Evolutionary conservation across 2,797 vertebrate species (phyloP).

Genomic region (Cyclopterus lumpus): DNA sequence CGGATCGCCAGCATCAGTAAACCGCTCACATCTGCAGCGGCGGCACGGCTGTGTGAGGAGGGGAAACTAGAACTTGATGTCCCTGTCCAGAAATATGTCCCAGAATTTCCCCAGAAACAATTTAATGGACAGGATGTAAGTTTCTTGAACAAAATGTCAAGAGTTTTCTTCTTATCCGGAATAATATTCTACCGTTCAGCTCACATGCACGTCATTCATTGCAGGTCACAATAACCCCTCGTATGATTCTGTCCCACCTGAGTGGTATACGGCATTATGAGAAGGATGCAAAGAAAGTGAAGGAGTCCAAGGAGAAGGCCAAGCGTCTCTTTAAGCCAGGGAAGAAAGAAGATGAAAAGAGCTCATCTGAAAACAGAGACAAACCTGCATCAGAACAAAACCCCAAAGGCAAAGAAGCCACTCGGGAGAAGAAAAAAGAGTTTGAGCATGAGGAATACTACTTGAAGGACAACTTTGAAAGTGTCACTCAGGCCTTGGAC

Average conservation of each 20-base stretch:
- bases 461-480: conserved; percentile 92
- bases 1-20: conserved; percentile 98
- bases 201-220: conserved; percentile 11
- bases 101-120: conserved; percentile 94
- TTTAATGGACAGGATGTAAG: conserved; percentile 93
- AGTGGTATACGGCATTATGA: conserved; percentile 99
- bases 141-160: conserved; percentile 4
- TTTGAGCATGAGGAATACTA: conserved; percentile 95
- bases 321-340: conserved; percentile 83
- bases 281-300: conserved; percentile 92
- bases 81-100: conserved; percentile 94
- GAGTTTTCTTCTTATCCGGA: background rate
- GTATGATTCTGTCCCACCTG: conserved; percentile 93
- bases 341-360: conserved; percentile 69
- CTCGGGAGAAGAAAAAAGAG: conserved; percentile 84
- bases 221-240: conserved; percentile 92
- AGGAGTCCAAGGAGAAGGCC: conserved; percentile 87
- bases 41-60: conserved; percentile 92
- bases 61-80: conserved; percentile 93
- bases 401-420: conserved; percentile 64
- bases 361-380: conserved; percentile 62
- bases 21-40: conserved; percentile 91
- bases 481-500: conserved; percentile 89
- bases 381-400: conserved; percentile 66
- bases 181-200: background rate